phyloP scores from a whole-genome alignment of 2,113 vertebrate species.

The Callipepla squamata region DNA sequence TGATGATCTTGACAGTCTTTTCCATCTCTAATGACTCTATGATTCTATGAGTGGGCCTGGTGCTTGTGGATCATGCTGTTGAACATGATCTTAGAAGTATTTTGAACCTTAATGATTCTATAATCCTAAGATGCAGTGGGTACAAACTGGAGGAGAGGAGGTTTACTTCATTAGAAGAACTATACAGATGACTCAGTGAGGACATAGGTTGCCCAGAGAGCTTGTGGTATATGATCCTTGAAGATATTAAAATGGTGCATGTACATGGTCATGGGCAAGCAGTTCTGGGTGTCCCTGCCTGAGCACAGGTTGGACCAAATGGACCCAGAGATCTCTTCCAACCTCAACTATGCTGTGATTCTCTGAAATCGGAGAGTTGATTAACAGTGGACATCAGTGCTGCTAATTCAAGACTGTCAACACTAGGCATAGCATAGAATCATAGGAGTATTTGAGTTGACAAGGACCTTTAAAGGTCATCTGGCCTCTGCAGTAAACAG shows the following conservation, averaged over 20 bases:
- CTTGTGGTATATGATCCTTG: not conserved
- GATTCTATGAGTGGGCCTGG: no score
- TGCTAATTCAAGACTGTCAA: not conserved
- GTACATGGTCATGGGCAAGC: not conserved
- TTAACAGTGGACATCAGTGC: not conserved
- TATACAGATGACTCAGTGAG: not conserved
- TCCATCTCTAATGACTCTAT: no score
- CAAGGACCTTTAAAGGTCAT: no score
- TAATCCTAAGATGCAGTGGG: not conserved
- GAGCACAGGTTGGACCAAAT: not conserved
- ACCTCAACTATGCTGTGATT: not conserved
- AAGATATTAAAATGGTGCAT: not conserved
- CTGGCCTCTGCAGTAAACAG: no score
- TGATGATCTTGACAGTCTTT: no score
- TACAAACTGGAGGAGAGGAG: not conserved
- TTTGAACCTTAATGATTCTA: no score
- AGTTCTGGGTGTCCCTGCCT: not conserved
- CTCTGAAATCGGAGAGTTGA: fast-evolving
- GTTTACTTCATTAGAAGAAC: not conserved
- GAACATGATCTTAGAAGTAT: no score
- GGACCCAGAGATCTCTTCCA: not conserved
- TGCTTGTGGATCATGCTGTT: no score
- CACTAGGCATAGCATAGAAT: fast-evolving
- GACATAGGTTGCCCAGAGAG: not conserved
- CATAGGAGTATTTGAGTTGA: no score